A percentile compares a stretch with the other conserved stretches of the same genome.
These are phyloP conservation scores for Luperina testacea DNA, from an alignment of 2,888 invertebrate genomes.

Conservation along the genomic window DNA sequence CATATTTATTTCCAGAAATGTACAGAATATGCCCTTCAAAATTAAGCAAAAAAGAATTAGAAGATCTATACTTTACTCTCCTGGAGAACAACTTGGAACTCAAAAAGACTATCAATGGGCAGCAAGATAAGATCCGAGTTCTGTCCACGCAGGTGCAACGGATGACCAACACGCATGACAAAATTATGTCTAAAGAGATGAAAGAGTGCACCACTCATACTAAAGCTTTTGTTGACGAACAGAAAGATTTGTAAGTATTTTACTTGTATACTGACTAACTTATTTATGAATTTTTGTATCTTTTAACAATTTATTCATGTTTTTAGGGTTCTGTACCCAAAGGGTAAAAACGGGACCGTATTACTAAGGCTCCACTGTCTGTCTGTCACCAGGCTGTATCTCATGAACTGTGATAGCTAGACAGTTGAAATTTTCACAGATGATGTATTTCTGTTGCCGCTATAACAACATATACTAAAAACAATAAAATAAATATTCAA, in stretches of 20 bases:
- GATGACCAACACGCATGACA: slow-evolving; percentile 72
- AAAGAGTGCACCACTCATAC: slow-evolving; percentile 75
- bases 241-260: slow-evolving; percentile 78
- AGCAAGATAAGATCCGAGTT: slow-evolving; percentile 88
- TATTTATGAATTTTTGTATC: background rate
- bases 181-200: slow-evolving; percentile 66
- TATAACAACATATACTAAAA: no score
- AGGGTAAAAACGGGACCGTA: no score
- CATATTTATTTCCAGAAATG: slow-evolving; percentile 67
- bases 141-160: slow-evolving; percentile 80
- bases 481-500: no score
- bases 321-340: no score
- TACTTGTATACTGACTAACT: background rate
- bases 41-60: slow-evolving; percentile 91
- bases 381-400: no score
- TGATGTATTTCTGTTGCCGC: no score
- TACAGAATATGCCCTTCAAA: slow-evolving; percentile 85
- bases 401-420: no score
- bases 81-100: slow-evolving; percentile 91
- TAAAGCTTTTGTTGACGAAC: slow-evolving; percentile 76
- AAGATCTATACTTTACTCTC: slow-evolving; percentile 91
- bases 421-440: no score
- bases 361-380: no score
- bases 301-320: background rate
- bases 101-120: slow-evolving; percentile 91